Evolutionary conservation across 2,888 invertebrate species (phyloP).

Genomic region (Hanleya hanleyi): DNA sequence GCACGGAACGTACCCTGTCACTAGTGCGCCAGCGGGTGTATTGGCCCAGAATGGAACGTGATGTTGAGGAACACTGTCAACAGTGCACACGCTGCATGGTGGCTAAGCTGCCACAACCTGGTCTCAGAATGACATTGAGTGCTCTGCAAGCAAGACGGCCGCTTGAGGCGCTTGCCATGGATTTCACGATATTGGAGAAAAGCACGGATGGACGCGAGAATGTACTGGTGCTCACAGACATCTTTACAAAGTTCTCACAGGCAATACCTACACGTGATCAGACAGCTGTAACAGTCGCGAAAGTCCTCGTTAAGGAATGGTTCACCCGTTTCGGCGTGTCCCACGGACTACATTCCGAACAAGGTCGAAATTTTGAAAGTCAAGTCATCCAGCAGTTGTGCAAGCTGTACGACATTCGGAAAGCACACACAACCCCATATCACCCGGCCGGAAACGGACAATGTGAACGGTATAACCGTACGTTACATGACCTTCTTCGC

Average conservation of each 20-base stretch:
- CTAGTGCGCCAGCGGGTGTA: neutral
- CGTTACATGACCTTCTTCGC: constrained; percentile 35
- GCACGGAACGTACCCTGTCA: neutral
- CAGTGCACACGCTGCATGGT: constrained; percentile 7
- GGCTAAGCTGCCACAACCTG: neutral
- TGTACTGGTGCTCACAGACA: constrained; percentile 24
- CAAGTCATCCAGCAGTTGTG: constrained; percentile 26
- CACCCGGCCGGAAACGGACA: constrained; percentile 33
- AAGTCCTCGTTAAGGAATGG: constrained; percentile 25
- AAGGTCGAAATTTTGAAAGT: constrained; percentile 17
- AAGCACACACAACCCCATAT: constrained; percentile 29
- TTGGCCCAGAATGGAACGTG: neutral
- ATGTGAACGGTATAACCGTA: constrained; percentile 31
- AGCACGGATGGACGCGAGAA: constrained; percentile 11
- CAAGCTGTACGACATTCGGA: constrained; percentile 30
- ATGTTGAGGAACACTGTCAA: neutral
- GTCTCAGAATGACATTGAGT: neutral
- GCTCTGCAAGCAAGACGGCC: neutral
- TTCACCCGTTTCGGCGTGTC: constrained; percentile 24
- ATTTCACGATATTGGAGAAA: neutral
- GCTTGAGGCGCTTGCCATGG: neutral
- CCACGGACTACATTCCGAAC: constrained; percentile 24
- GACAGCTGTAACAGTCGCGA: constrained; percentile 19
- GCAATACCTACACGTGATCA: constrained; percentile 24
- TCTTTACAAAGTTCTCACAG: constrained; percentile 25